A percentile compares a stretch with the other conserved stretches of the same genome.
These are phyloP conservation scores for Calosoma granatense DNA, from an alignment of 1,140 invertebrate genomes.

Conservation along the genomic window DNA sequence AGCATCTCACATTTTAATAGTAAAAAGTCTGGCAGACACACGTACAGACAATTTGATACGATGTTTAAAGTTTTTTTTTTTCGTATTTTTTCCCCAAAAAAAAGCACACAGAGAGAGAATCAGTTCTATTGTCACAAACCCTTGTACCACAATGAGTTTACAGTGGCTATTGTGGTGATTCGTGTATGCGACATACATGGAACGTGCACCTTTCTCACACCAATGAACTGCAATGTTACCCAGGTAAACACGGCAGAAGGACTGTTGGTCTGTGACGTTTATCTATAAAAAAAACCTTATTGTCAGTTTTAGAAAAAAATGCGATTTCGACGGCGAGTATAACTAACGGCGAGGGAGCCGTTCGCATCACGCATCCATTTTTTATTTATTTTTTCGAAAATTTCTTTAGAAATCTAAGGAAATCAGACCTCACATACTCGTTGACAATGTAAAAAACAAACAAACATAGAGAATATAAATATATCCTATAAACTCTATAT, in stretches of 20 bases:
- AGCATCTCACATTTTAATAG: not conserved
- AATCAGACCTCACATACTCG: no score
- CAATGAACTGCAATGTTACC: not conserved
- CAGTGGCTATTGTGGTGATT: not conserved
- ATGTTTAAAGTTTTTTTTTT: conserved; percentile 2
- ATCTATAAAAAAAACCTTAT: not conserved
- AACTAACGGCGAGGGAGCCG: not conserved
- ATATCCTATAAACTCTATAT: no score
- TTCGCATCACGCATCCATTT: not conserved
- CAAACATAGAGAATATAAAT: no score
- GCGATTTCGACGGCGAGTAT: not conserved
- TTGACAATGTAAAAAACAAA: no score
- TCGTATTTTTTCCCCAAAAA: not conserved
- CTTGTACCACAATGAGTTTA: conserved; percentile 1
- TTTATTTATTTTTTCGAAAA: no score
- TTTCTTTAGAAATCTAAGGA: no score
- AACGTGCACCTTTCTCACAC: not conserved
- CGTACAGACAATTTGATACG: conserved; percentile 4
- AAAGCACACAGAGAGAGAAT: not conserved
- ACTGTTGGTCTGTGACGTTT: conserved; percentile 1
- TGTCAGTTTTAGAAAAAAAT: conserved; percentile 8
- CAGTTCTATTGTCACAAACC: conserved; percentile 5
- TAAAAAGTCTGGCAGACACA: conserved; percentile 3
- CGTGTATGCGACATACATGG: not conserved
- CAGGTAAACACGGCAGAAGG: not conserved